Base-by-base conservation (phyloP, 2,888 invertebrate genomes). In the Tigriopus californicus region DNA sequence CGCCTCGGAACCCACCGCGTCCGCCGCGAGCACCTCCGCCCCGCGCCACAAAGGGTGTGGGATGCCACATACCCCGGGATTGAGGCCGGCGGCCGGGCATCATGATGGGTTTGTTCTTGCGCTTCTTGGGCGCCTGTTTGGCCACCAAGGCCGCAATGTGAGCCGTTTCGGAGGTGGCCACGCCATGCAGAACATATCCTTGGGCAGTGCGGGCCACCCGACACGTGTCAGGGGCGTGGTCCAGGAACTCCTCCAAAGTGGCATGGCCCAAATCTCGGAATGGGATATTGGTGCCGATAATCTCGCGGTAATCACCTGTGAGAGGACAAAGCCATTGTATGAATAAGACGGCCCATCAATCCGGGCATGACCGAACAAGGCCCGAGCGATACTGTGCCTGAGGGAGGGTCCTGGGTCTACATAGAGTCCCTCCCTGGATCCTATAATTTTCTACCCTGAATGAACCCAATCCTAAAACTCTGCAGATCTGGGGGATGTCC, bases 201-300 rank as follows among this genome's bases (percentile, higher is more conserved):
- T 49, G 33, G 25, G 18, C 6, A 22, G 44, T 56, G 42, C 18
- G 11, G 20, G 40, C 15, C 6, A 52, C 42, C 1, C 59, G 48
- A 25, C 59, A 59, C 11, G 40, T 15, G 20, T 60, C 46, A 2
- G 59, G 60, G 13, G 54, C 42, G 12, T 60, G 57, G 24, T 61
- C 60, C 25, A 63, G 60, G 22, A 63, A 62, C 47, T 61, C 62
- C 47, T 60, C 60, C 2, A 63, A 44, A 10, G 60, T 60, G 12
- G 41, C 55, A 42, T 63, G 60, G 18, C 61, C 61, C 1, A 62
- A 48, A 33, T 59, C 57, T 24, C 56, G 60, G 48, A 40, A 61
- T 1, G 63, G 63, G n/a, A 63, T 62, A 33, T 25, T 40, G 18
- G 22, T 46, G n/a, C 61, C 62, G 15, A 62, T 58, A 20, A 61